These are phyloP conservation scores for Chroicocephalus ridibundus DNA, from an alignment of 2,113 vertebrate species.

Conservation along the genomic window DNA sequence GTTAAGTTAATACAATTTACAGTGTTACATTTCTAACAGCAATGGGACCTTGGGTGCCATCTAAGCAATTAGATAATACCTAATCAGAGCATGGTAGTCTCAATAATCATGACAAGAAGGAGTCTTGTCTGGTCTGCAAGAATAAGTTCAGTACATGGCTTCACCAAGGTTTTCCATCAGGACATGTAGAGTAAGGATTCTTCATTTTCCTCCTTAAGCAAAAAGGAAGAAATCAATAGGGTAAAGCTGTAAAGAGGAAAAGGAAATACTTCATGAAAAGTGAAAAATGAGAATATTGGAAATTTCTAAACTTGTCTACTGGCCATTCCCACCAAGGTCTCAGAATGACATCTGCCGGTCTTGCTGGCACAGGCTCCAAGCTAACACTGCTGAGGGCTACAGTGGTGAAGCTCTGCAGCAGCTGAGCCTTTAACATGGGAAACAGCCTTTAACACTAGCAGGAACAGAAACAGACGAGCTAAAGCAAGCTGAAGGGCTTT, in stretches of 20 bases:
- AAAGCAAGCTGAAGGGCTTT: not conserved
- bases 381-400: not conserved
- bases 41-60: not conserved
- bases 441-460: not conserved
- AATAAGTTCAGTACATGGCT: not conserved
- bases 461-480: not conserved
- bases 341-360: not conserved
- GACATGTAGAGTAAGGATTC: not conserved
- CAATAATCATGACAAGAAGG: not conserved
- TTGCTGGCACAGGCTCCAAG: fast-evolving
- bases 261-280: not conserved
- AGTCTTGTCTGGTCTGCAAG: not conserved
- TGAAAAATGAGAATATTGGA: not conserved
- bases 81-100: not conserved
- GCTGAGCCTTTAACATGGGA: not conserved
- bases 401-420: not conserved
- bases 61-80: not conserved
- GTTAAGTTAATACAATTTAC: not conserved
- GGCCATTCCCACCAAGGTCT: not conserved
- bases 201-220: not conserved
- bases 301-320: not conserved
- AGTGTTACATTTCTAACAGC: not conserved
- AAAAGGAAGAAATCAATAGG: not conserved
- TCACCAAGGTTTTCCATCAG: not conserved
- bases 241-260: not conserved